Evolutionary conservation across 2,113 vertebrate genomes (phyloP).

Genomic region (Colistium nudipinnis): DNA sequence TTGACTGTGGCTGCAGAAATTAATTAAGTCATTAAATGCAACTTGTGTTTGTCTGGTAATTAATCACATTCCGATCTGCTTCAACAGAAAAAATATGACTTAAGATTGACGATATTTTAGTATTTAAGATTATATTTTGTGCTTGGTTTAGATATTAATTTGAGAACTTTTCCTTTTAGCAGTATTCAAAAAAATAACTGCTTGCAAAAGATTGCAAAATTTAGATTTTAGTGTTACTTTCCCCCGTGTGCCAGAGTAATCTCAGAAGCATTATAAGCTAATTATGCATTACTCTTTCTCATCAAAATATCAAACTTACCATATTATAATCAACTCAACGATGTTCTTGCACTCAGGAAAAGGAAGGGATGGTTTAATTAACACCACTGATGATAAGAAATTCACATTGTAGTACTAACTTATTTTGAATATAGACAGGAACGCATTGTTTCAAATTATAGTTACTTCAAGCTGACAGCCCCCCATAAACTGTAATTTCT

Average conservation of each 20-base stretch:
- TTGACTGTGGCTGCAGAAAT: no score
- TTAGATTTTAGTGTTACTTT: not conserved
- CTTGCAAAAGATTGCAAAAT: not conserved
- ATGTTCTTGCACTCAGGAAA: constrained; percentile 14
- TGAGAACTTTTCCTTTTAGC: not conserved
- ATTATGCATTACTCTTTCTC: constrained; percentile 31
- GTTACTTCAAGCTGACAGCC: constrained; percentile 5
- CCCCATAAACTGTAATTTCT: constrained; percentile 18
- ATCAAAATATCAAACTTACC: constrained; percentile 13
- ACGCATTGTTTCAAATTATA: not conserved
- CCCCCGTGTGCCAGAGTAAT: not conserved
- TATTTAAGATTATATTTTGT: no score
- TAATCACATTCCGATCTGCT: not conserved
- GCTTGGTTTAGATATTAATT: no score
- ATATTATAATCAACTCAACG: not conserved
- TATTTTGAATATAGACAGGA: constrained; percentile 7
- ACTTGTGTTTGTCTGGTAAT: not conserved
- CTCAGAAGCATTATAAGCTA: constrained; percentile 5
- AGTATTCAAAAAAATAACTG: not conserved
- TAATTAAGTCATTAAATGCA: not conserved
- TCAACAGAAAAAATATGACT: no score
- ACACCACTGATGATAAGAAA: constrained; percentile 6
- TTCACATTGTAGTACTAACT: constrained; percentile 17
- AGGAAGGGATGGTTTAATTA: constrained; percentile 21
- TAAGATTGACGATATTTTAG: no score